phyloP scores from a whole-genome alignment of 2,888 invertebrate genomes.

The Tachina fera region DNA sequence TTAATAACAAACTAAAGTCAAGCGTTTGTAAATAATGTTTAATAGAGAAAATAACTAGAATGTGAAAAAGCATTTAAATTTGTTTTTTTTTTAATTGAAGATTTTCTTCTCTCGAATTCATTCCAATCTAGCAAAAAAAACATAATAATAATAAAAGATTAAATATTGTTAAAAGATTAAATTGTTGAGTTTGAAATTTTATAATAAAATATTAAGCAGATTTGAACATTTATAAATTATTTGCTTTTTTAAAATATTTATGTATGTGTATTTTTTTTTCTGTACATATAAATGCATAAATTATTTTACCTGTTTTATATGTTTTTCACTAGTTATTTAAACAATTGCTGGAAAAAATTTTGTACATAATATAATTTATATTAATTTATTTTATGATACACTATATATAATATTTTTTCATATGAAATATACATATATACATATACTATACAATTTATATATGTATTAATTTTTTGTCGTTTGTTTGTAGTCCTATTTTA shows the following conservation, averaged over 20 bases:
- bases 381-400: constrained; percentile 61
- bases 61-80: constrained; percentile 25
- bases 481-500: constrained; percentile 47
- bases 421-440: no score
- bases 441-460: no score
- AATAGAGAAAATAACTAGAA: constrained; percentile 2
- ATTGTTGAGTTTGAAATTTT: constrained; percentile 16
- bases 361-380: constrained; percentile 55
- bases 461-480: constrained; percentile 1
- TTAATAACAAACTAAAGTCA: background rate
- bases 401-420: constrained; percentile 31
- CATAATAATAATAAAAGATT: background rate
- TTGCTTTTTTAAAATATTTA: background rate
- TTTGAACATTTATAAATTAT: constrained; percentile 26
- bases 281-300: constrained; percentile 54
- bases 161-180: constrained; percentile 46
- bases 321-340: constrained; percentile 33
- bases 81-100: background rate
- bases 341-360: constrained; percentile 26
- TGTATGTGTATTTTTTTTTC: background rate
- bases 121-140: background rate
- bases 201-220: constrained; percentile 32
- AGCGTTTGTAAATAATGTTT: background rate
- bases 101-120: constrained; percentile 12
- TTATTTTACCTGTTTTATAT: constrained; percentile 68